Evolutionary conservation across 2,797 vertebrate genomes (phyloP).

Genomic region (Squalus acanthias): DNA sequence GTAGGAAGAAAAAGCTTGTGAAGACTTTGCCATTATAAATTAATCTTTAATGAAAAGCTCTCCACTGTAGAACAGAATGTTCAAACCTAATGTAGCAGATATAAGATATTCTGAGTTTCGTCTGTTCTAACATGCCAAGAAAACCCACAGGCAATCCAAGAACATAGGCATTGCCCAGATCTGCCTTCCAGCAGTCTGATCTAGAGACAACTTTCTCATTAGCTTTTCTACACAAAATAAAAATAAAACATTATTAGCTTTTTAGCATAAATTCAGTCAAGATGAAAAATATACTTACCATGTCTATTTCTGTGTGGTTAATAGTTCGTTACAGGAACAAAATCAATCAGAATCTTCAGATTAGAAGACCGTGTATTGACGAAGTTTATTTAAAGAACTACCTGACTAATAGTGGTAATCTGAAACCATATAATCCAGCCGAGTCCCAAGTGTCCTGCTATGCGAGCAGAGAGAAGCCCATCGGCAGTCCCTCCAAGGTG

Average conservation of each 20-base stretch:
- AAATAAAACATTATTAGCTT: slow-evolving; percentile 53
- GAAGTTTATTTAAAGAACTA: neutral
- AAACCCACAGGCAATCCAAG: slow-evolving; percentile 73
- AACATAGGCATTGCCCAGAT: slow-evolving; percentile 68
- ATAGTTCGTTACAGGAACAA: neutral
- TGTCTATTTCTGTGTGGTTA: neutral
- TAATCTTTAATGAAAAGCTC: slow-evolving; percentile 96
- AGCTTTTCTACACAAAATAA: slow-evolving; percentile 64
- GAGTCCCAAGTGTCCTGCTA: neutral
- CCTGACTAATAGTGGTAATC: slow-evolving; percentile 12
- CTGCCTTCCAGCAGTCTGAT: slow-evolving; percentile 64
- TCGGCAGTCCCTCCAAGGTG: neutral
- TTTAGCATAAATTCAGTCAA: neutral
- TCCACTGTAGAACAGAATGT: slow-evolving; percentile 76
- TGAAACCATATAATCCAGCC: neutral
- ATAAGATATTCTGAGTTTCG: slow-evolving; percentile 71
- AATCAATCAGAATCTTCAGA: neutral
- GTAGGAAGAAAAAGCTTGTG: slow-evolving; percentile 75
- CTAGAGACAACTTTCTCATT: slow-evolving; percentile 57
- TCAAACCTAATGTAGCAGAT: slow-evolving; percentile 75
- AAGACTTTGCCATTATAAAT: slow-evolving; percentile 76
- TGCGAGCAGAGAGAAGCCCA: slow-evolving; percentile 52
- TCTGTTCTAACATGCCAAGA: slow-evolving; percentile 71
- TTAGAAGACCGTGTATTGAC: neutral
- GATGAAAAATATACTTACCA: neutral